Evolutionary conservation across 1,140 invertebrate species (phyloP), one percentile per base, ranked within the genome.

Genomic region (Caerostris darwini): DNA sequence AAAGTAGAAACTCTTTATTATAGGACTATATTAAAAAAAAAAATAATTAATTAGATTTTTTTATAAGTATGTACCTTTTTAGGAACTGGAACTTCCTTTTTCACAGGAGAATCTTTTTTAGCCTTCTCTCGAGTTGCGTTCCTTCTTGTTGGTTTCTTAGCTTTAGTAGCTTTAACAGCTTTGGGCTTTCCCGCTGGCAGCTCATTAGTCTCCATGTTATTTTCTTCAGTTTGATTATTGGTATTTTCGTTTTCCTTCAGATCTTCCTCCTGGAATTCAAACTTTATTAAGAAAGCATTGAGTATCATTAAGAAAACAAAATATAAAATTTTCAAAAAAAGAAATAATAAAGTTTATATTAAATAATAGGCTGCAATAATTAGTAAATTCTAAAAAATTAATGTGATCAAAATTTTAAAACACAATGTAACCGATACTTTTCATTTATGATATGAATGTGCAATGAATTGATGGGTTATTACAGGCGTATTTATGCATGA

Each of bases 51-150:
- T 58, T 77, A 86, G 8, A 58, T 3, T 14, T 12, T 87, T 34
- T 57, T 12, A 54, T n/a, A 10, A n/a, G 14, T n/a, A 64, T 7
- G 5, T 83, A 93, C 91, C 64, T 93, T 93, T 93, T 71, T 93
- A 56, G 83, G 6, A 54, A 54, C 50, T 58, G 34, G 54, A n/a
- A 53, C 17, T 17, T 69, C 86, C 71, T 94, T 94, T 67, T 94
- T 94, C 53, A 59, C 7, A 19, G 57, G 6, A 2, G n/a, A 6
- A n/a, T 12, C 4, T 93, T 77, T 93, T 61, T 86, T 86, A 10
- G 83, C 54, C 54, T 86, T 86, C n/a, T 7, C 83, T 93, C 64
- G 64, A 4, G 14, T 57, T 56, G 86, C 12, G n/a, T 53, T 7
- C 50, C 77, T 88, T 81, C 56, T 81, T 3, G 10, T 57, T 61